A percentile compares a stretch with the other conserved stretches of the same genome.
phyloP scores from a whole-genome alignment of 2,888 invertebrate genomes.

The Tillus elongatus region DNA sequence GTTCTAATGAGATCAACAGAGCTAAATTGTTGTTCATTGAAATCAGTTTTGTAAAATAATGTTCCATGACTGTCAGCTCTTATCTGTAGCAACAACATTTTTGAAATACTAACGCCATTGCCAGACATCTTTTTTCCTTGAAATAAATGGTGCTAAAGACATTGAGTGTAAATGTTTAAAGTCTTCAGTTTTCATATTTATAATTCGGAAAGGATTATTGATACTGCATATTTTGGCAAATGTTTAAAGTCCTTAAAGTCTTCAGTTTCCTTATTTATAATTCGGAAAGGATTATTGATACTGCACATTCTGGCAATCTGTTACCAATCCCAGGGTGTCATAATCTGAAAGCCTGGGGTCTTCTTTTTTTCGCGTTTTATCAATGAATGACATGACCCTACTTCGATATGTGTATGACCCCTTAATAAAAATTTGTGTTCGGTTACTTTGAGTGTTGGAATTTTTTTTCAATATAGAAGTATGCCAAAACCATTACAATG shows the following conservation, averaged over 20 bases:
- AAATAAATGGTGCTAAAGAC: neutral
- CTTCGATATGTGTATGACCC: too few species aligned
- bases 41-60: conserved; percentile 3
- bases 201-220: neutral
- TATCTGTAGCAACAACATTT: conserved; percentile 1
- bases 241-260: conserved; percentile 1
- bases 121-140: conserved; percentile 2
- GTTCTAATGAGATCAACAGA: neutral
- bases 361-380: too few species aligned
- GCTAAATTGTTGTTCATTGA: conserved; percentile 2
- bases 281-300: conserved; percentile 1
- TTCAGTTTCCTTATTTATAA: neutral
- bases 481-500: conserved; percentile 1
- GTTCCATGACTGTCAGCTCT: conserved; percentile 2
- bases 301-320: conserved; percentile 4
- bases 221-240: conserved; percentile 2
- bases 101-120: conserved; percentile 3
- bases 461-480: neutral
- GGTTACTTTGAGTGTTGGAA: conserved; percentile 3
- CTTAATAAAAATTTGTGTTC: too few species aligned
- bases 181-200: conserved; percentile 2
- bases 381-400: too few species aligned
- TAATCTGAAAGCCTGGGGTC: too few species aligned
- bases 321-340: conserved; percentile 4
- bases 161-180: neutral